Base-by-base conservation (phyloP, 2,888 invertebrate species). In the Eupithecia subumbrata region DNA sequence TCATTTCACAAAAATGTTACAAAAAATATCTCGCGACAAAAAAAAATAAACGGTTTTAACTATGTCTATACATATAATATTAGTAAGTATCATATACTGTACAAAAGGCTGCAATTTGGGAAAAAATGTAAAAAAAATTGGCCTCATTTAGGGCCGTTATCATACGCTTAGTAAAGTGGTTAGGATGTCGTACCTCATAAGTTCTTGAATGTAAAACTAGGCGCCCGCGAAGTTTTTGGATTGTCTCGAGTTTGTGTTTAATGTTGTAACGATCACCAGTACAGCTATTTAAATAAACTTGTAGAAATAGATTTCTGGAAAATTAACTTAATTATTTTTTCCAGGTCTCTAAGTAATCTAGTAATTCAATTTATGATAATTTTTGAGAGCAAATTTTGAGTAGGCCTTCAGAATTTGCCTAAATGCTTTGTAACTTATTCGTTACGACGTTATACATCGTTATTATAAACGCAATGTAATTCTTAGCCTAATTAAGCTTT, bases 41-140 rank as follows among this genome's bases (percentile, higher is more conserved):
- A 92, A 90, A 90, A 91, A 66, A 3, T 52, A 67, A 89, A 90
- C 87, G 86, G 89, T 91, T 92, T 92, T 91, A 92, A 91, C 93
- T 92, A 92, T 93, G 93, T 92, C 91, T 93, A 92, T 91, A 91
- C 91, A 91, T 92, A 89, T 91, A 88, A 90, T 88, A 89, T 89
- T 92, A 91, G 92, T 92, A 92, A 93, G 92, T 93, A 93, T 92
- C 92, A 91, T 92, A 92, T 93, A 92, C 92, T 93, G 92, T 94
- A 93, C 92, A 92, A 93, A 93, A 91, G 91, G 92, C 91, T 91
- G 91, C 91, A 91, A 90, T 89, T 90, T 91, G 90, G 90, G 87
- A 89, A 91, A 91, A 92, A 90, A 90, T 91, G 89, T 90, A 91
- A 92, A 91, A 92, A 92, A 92, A 91, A 90, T 87, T 88, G 91